Evolutionary conservation across 2,113 vertebrate genomes (phyloP).

Genomic region (Chaetops frenatus): DNA sequence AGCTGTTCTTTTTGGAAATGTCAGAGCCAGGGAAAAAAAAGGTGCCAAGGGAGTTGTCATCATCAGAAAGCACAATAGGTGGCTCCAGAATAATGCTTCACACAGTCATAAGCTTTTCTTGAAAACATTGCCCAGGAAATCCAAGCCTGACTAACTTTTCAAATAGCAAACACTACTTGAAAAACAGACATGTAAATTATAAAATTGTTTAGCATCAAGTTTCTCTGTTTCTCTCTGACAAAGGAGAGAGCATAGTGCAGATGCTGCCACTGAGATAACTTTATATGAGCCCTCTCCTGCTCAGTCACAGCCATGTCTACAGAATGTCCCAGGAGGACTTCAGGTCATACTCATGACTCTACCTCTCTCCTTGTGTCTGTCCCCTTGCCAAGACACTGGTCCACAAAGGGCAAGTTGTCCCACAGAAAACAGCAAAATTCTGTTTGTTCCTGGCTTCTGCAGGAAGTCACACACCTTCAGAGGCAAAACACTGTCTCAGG

Average conservation of each 20-base stretch:
- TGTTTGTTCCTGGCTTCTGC: neutral
- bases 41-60: neutral
- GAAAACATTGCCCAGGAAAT: neutral
- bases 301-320: neutral
- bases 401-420: fast-evolving
- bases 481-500: neutral
- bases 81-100: neutral
- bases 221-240: neutral
- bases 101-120: neutral
- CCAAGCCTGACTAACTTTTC: neutral
- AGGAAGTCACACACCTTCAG: neutral
- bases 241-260: neutral
- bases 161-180: neutral
- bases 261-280: neutral
- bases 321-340: neutral
- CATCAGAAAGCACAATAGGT: neutral
- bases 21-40: neutral
- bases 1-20: slow-evolving; percentile 41
- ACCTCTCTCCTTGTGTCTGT: neutral
- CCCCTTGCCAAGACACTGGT: neutral
- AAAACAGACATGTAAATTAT: neutral
- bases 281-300: neutral
- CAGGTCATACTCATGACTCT: neutral
- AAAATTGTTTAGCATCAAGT: neutral
- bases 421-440: neutral